Evolutionary conservation across 2,888 invertebrate species (phyloP).

Genomic region (Lasioglossum villosulum): DNA sequence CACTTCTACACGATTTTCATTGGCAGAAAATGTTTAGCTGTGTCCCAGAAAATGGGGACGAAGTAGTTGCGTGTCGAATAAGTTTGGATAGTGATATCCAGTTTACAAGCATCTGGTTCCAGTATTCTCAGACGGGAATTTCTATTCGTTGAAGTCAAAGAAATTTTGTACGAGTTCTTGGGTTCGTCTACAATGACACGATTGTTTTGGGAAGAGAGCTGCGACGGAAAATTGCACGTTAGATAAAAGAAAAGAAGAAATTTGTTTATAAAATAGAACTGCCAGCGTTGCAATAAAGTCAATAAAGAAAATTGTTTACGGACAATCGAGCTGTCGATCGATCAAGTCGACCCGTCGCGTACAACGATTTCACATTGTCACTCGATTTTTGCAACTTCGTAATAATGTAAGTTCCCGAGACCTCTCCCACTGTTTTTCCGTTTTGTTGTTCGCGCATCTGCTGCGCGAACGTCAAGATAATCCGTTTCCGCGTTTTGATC

Average conservation of each 20-base stretch:
- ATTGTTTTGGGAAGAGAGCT: neutral
- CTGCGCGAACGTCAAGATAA: slow-evolving; percentile 40
- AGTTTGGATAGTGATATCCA: neutral
- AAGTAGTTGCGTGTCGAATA: neutral
- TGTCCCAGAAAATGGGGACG: neutral
- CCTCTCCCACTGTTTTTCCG: slow-evolving; percentile 10
- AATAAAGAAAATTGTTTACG: slow-evolving; percentile 45
- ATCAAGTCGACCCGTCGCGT: slow-evolving; percentile 43
- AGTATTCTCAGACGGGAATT: neutral
- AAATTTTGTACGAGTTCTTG: no score
- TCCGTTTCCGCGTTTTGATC: slow-evolving; percentile 52
- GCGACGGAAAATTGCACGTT: neutral
- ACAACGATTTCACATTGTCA: slow-evolving; percentile 62
- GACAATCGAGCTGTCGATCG: slow-evolving; percentile 44
- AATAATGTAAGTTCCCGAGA: slow-evolving; percentile 36
- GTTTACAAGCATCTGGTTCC: neutral
- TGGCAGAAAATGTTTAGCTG: neutral
- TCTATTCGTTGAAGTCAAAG: neutral
- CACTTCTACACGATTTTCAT: neutral
- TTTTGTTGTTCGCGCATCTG: slow-evolving; percentile 31
- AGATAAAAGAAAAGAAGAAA: neutral
- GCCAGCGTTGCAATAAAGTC: slow-evolving; percentile 35
- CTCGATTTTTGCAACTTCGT: slow-evolving; percentile 54
- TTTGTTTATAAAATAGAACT: slow-evolving; percentile 11
- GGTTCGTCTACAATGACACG: neutral